Conservation (phyloP, 2,888 invertebrate genomes). For the Polymixis flavicincta region DNA sequence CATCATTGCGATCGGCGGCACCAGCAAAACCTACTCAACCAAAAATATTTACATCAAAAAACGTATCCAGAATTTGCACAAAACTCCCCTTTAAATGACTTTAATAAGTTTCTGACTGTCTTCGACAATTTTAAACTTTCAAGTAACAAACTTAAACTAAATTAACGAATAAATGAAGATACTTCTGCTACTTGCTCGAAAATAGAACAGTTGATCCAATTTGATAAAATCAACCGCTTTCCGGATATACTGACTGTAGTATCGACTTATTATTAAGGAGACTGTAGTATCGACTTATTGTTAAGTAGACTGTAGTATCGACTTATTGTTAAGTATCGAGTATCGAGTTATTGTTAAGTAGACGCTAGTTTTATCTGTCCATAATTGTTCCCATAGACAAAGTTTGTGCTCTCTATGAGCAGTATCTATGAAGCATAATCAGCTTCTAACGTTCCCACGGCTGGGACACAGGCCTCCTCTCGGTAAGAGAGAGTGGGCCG, state of each 20-base stretch:
- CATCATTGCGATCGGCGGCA: not conserved
- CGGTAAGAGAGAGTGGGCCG: no score
- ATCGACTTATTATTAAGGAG: no score
- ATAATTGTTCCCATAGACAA: not conserved
- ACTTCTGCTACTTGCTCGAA: constrained; percentile 5
- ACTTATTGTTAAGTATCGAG: no score
- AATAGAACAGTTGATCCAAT: constrained; percentile 33
- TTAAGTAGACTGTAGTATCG: constrained; percentile 8
- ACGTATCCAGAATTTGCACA: not conserved
- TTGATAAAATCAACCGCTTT: constrained; percentile 17
- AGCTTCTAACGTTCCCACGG: no score
- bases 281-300: constrained; percentile 11
- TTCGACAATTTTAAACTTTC: not conserved
- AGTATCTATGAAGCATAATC: no score
- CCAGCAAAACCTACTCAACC: not conserved
- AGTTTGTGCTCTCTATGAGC: not conserved
- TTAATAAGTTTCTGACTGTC: not conserved
- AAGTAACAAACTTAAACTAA: constrained; percentile 16
- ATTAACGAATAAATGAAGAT: constrained; percentile 15
- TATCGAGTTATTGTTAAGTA: not conserved
- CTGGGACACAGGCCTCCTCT: no score
- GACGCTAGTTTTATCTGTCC: not conserved
- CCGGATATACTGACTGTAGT: not conserved
- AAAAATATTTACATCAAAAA: not conserved
- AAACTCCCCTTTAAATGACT: not conserved